A percentile compares a stretch with the other conserved stretches of the same genome.
Evolutionary conservation across 1,140 invertebrate species (phyloP).

Genomic region (Uloborus diversus): DNA sequence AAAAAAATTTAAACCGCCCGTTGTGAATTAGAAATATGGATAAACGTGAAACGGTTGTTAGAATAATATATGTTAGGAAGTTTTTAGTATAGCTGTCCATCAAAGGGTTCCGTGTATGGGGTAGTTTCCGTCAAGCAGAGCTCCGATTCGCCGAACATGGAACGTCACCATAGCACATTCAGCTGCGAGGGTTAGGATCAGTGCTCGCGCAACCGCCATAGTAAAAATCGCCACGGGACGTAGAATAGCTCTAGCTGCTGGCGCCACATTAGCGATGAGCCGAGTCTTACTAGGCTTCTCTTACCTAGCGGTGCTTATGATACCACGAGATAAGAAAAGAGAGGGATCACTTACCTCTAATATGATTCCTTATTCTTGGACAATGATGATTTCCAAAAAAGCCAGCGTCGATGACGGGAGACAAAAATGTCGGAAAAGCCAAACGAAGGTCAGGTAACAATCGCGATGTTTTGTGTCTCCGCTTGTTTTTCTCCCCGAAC

Average conservation of each 20-base stretch:
- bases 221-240: conserved; percentile 50
- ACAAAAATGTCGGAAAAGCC: conserved; percentile 13
- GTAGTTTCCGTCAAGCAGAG: conserved; percentile 49
- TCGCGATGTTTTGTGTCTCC: conserved; percentile 31
- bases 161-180: conserved; percentile 51
- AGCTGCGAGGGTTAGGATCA: conserved; percentile 46
- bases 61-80: conserved; percentile 32
- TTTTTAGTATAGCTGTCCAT: conserved; percentile 51
- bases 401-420: neutral
- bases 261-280: conserved; percentile 25
- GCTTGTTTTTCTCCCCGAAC: conserved; percentile 39
- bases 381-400: neutral
- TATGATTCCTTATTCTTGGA: neutral
- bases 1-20: no score
- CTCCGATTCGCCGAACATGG: conserved; percentile 53
- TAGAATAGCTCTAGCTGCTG: conserved; percentile 41
- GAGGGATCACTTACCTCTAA: conserved; percentile 15
- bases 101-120: conserved; percentile 35
- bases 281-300: conserved; percentile 15
- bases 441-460: conserved; percentile 50
- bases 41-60: neutral
- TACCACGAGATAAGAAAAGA: conserved; percentile 16
- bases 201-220: conserved; percentile 52
- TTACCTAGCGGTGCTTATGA: conserved; percentile 18
- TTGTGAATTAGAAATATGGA: no score